Base-by-base conservation (phyloP, 2,797 vertebrate genomes). In the Chrosomus eos region DNA sequence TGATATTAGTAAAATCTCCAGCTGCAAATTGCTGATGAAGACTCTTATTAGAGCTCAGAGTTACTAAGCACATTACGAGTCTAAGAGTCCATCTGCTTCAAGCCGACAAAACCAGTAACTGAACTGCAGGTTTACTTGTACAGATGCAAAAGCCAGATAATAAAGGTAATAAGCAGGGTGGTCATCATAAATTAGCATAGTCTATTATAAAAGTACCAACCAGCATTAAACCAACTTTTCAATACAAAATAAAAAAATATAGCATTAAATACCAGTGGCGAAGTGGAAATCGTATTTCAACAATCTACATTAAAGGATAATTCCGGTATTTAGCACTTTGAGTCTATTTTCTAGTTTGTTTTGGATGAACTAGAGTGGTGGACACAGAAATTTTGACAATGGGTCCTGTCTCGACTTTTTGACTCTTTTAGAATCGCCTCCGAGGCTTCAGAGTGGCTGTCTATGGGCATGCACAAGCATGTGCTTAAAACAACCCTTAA, bases 31-130 rank as follows among this genome's bases (percentile, higher is more conserved):
- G 40, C 43, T 76, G 40, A 70, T 13, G 11, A 85, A 31, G 19
- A 83, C 28, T 26, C 51, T 72, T 81, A 31, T 45, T 43, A 70
- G 38, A 33, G 13, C 33, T 72, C 74, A 77, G 60, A 31, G 10
- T 62, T 53, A 80, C 40, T 28, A 58, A 68, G 26, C 45, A 74
- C 28, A 81, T 81, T 60, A 85, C 58, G 21, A 81, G 68, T 45
- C 68, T 31, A 45, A 66, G 45, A 67, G 36, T 21, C 48, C 28
- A 60, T 70, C 64, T 71, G 75, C 48, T 45, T 84, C 64, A 70
- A 58, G 38, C 38, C 19, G n/a, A 71, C 21, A 21, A 60, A 60
- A 70, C 21, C 66, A 74, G 40, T 14, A 67, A 53, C 1, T 38
- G 71, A 71, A 43, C 43, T 21, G 43, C 7, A 76, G 28, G 11